Evolutionary conservation across 1,140 invertebrate genomes (phyloP).

Genomic region (Ruditapes philippinarum): DNA sequence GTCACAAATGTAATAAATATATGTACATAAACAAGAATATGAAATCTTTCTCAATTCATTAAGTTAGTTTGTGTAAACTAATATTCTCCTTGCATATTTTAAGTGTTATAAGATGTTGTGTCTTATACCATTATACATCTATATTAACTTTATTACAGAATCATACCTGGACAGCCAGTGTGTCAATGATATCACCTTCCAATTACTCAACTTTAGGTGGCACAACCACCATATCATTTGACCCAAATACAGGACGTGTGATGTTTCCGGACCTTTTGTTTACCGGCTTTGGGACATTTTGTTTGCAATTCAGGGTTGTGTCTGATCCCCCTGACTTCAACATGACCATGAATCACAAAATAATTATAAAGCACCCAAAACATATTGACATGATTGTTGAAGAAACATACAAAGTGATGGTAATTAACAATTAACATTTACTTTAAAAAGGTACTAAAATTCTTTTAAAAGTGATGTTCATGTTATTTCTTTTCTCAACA

Average conservation of each 20-base stretch:
- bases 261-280: slow-evolving; percentile 72
- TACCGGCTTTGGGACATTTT: slow-evolving; percentile 76
- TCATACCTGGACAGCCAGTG: slow-evolving; percentile 48
- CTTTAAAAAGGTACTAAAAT: no score
- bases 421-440: neutral
- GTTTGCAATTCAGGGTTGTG: slow-evolving; percentile 62
- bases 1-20: no score
- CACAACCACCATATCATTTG: slow-evolving; percentile 12
- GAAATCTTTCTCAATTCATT: no score
- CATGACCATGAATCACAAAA: slow-evolving; percentile 60
- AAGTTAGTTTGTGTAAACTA: no score
- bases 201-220: slow-evolving; percentile 14
- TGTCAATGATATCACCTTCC: neutral
- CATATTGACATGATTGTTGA: slow-evolving; percentile 73
- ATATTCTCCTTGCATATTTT: no score
- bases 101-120: no score
- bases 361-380: slow-evolving; percentile 72
- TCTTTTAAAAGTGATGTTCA: no score
- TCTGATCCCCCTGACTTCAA: slow-evolving; percentile 34
- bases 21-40: no score
- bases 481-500: no score
- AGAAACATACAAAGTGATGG: slow-evolving; percentile 67
- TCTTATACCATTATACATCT: neutral
- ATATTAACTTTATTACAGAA: neutral
- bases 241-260: slow-evolving; percentile 39